Evolutionary conservation across 2,113 vertebrate genomes (phyloP).

Genomic region (Helogale parvula): DNA sequence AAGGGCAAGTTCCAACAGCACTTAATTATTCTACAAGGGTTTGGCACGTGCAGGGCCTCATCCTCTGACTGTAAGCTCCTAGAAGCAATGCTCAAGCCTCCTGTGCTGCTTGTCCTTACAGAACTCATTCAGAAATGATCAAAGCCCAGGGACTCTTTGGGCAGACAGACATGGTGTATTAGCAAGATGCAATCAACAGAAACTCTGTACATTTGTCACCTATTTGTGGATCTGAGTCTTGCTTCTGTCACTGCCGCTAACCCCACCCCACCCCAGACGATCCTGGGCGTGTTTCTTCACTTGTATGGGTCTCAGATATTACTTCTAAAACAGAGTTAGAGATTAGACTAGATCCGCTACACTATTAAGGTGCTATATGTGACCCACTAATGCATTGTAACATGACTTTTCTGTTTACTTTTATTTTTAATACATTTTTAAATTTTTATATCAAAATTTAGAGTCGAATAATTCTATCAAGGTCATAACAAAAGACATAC

Average conservation of each 20-base stretch:
- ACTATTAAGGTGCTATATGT: neutral
- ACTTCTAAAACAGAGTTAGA: neutral
- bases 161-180: neutral
- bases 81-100: neutral
- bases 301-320: neutral
- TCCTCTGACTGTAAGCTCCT: neutral
- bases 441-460: neutral
- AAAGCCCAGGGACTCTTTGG: neutral
- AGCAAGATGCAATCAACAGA: neutral
- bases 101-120: neutral
- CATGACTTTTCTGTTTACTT: neutral
- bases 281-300: neutral
- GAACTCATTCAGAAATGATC: neutral
- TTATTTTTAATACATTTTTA: neutral
- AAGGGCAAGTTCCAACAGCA: neutral
- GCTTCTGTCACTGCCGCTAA: neutral
- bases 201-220: neutral
- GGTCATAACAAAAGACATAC: neutral
- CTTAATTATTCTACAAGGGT: neutral
- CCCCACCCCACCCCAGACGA: neutral
- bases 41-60: neutral
- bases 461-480: neutral
- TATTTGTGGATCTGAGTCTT: neutral
- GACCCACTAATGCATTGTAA: neutral
- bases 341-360: neutral